phyloP scores from a whole-genome alignment of 2,113 vertebrate species.

The Crotophaga sulcirostris region DNA sequence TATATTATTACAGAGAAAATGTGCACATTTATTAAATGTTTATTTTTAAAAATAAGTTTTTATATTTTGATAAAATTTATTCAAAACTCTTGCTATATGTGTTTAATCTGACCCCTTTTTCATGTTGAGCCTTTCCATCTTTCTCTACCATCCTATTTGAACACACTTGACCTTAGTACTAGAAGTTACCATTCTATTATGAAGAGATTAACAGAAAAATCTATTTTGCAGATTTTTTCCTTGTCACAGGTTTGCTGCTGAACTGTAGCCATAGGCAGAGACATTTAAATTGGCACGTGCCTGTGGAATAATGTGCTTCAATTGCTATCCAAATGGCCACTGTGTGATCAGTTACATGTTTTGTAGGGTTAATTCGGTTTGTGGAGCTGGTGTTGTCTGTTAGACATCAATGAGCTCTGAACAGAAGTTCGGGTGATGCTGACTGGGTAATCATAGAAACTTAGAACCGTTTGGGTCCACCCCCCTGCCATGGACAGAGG shows the following conservation, averaged over 20 bases:
- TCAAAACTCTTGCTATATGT: neutral
- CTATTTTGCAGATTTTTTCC: neutral
- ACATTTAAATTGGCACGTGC: neutral
- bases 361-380: neutral
- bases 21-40: neutral
- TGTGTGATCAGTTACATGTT: neutral
- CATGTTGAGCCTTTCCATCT: neutral
- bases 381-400: neutral
- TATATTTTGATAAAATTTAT: neutral
- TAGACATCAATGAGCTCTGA: neutral
- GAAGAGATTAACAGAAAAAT: neutral
- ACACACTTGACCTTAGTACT: neutral
- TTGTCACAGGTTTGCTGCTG: neutral
- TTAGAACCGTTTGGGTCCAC: too few species aligned
- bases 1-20: neutral
- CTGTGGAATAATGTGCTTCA: neutral
- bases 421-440: neutral
- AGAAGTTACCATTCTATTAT: neutral
- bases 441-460: neutral
- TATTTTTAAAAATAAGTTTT: neutral
- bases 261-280: neutral
- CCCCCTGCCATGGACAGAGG: too few species aligned
- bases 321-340: neutral
- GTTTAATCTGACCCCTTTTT: neutral
- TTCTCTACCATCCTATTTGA: neutral